phyloP scores from a whole-genome alignment of 2,888 invertebrate genomes.

The Acanthopleura granulata region DNA sequence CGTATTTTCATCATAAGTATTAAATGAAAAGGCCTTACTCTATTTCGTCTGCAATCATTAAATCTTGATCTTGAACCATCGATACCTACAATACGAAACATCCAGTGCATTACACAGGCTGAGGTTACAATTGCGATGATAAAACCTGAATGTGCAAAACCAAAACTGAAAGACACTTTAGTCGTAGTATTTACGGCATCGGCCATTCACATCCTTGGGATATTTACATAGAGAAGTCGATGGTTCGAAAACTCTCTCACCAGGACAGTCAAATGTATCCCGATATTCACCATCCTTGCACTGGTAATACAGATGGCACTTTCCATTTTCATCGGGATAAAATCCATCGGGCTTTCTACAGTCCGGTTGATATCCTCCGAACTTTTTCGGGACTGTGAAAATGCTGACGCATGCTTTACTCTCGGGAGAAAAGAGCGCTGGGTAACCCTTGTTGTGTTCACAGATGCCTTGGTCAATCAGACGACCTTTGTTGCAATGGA shows the following conservation, averaged over 20 bases:
- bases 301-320: conserved; percentile 1
- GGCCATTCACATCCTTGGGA: background rate
- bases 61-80: too few species aligned
- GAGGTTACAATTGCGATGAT: too few species aligned
- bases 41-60: too few species aligned
- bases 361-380: conserved; percentile 6
- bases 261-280: conserved; percentile 11
- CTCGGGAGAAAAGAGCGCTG: background rate
- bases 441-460: background rate
- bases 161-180: too few species aligned
- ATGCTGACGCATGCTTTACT: conserved; percentile 4
- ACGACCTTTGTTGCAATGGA: background rate
- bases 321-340: conserved; percentile 17
- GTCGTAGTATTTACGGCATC: background rate
- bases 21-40: too few species aligned
- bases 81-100: too few species aligned
- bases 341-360: background rate
- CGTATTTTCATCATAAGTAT: too few species aligned
- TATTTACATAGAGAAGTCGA: conserved; percentile 1
- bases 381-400: background rate
- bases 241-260: background rate
- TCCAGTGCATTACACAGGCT: too few species aligned
- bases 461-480: background rate
- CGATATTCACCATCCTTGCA: conserved; percentile 2
- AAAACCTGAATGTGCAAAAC: too few species aligned